phyloP scores from a whole-genome alignment of 2,888 invertebrate species.

The Drosophila atripex region DNA sequence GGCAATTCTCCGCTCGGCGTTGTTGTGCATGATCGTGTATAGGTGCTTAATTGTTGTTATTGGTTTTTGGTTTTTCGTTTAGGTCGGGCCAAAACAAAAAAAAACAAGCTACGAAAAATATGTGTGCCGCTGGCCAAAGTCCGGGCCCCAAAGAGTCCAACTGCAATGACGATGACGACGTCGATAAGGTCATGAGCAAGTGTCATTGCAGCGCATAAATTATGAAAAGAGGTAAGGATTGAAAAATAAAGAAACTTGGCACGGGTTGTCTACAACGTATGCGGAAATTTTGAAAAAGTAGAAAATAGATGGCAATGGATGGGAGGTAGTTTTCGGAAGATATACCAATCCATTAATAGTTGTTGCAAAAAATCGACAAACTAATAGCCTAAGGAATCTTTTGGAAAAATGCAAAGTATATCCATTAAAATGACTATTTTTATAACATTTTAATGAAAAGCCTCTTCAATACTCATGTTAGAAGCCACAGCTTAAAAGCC shows the following conservation, averaged over 20 bases:
- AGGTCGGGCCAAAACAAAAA: conserved; percentile 15
- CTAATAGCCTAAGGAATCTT: background rate
- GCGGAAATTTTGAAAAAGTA: conserved; percentile 14
- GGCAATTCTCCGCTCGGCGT: conserved; percentile 20
- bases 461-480: conserved; percentile 2
- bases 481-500: conserved; percentile 4
- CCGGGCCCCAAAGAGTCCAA: conserved; percentile 36
- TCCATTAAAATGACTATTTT: too few species aligned
- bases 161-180: conserved; percentile 48
- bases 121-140: conserved; percentile 55
- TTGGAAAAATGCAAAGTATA: too few species aligned
- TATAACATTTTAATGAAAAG: background rate
- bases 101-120: conserved; percentile 9
- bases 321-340: background rate
- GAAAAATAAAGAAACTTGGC: conserved; percentile 38
- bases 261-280: conserved; percentile 31
- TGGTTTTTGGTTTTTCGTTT: conserved; percentile 62
- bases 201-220: conserved; percentile 79
- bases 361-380: background rate
- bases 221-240: conserved; percentile 50
- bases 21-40: conserved; percentile 34
- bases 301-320: conserved; percentile 12
- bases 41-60: conserved; percentile 76
- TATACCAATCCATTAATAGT: background rate
- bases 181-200: conserved; percentile 79